Conservation (phyloP, 2,888 invertebrate species). For the Brachyopa scutellaris region DNA sequence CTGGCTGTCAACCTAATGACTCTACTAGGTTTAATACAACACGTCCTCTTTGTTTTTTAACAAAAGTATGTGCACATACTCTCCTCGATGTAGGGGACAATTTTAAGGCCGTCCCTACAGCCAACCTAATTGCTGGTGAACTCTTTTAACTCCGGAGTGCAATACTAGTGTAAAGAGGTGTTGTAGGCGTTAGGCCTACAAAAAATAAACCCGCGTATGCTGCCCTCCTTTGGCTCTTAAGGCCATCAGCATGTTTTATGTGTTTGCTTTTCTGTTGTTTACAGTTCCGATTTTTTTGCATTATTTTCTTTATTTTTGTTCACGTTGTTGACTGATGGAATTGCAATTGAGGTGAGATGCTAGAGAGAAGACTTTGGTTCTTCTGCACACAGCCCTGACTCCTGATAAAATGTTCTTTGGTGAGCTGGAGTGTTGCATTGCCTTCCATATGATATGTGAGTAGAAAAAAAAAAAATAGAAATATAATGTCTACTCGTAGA, state of each 20-base stretch:
- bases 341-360: constrained; percentile 68
- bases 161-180: constrained; percentile 16
- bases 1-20: constrained; percentile 11
- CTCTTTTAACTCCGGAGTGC: constrained; percentile 55
- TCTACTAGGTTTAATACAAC: constrained; percentile 9
- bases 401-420: constrained; percentile 45
- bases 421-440: constrained; percentile 48
- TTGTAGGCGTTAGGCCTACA: constrained; percentile 36
- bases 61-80: constrained; percentile 12
- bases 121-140: constrained; percentile 69
- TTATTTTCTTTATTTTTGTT: background rate
- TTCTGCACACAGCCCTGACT: constrained; percentile 38
- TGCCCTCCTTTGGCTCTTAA: constrained; percentile 59
- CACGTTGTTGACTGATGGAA: constrained; percentile 66
- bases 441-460: constrained; percentile 42
- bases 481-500: constrained; percentile 55
- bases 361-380: too few species aligned
- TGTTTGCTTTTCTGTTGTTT: constrained; percentile 36
- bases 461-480: constrained; percentile 20
- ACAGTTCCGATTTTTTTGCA: constrained; percentile 43
- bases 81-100: constrained; percentile 15
- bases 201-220: background rate
- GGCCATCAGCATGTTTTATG: constrained; percentile 52
- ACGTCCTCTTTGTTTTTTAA: constrained; percentile 8
- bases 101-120: constrained; percentile 38